phyloP scores from a whole-genome alignment of 2,113 vertebrate species.

The Pelusios castaneus region DNA sequence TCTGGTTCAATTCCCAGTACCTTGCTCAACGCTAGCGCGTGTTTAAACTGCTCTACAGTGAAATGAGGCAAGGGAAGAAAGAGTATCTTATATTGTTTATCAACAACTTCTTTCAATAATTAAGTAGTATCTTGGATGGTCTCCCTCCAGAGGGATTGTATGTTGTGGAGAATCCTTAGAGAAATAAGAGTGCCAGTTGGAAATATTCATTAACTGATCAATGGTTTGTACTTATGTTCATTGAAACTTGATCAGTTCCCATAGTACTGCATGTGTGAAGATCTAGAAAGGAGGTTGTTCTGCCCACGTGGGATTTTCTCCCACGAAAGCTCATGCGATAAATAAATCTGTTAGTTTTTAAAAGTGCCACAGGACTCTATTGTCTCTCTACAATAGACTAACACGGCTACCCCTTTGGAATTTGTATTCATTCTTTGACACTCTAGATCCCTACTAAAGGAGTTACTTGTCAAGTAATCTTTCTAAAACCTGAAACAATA shows the following conservation, averaged over 20 bases:
- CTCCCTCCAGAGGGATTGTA: not conserved
- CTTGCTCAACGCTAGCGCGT: not conserved
- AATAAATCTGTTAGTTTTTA: too few relatives aligned
- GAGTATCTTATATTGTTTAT: not conserved
- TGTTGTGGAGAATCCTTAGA: not conserved
- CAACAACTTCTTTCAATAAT: not conserved
- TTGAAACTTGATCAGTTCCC: accelerated
- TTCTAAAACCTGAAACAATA: not conserved
- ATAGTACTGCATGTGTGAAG: accelerated
- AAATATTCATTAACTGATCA: not conserved
- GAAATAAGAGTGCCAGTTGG: not conserved
- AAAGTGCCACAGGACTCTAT: too few relatives aligned
- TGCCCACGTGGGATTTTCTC: too few relatives aligned
- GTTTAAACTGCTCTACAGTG: not conserved
- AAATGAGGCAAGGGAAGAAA: not conserved
- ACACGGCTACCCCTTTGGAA: too few relatives aligned
- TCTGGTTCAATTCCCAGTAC: not conserved
- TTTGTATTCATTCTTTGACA: not conserved
- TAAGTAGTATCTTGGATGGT: not conserved
- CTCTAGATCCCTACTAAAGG: not conserved
- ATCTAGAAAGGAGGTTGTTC: not conserved
- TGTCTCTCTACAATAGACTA: too few relatives aligned
- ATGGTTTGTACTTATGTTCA: not conserved
- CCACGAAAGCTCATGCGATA: too few relatives aligned
- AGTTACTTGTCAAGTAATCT: not conserved